These are phyloP conservation scores for Dione vanillae DNA, from an alignment of 2,888 invertebrate genomes.

Conservation along the genomic window DNA sequence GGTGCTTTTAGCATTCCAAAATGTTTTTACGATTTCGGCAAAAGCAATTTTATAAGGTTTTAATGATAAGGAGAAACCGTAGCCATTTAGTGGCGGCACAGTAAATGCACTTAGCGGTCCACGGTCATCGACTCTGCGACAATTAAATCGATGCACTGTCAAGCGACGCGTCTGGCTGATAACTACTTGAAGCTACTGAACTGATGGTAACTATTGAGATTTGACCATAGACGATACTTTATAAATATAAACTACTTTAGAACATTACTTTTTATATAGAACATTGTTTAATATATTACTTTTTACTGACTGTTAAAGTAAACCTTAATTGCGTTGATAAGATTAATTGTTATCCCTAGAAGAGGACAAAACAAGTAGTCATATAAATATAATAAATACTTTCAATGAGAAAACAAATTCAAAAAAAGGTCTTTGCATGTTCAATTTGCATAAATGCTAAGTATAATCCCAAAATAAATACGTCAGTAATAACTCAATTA, in stretches of 20 bases:
- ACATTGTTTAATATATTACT: not conserved
- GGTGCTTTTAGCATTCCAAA: slow-evolving; percentile 1
- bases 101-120: slow-evolving; percentile 60
- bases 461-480: slow-evolving; percentile 69
- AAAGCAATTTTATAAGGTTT: slow-evolving; percentile 13
- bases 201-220: slow-evolving; percentile 34
- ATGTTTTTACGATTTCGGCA: slow-evolving; percentile 1
- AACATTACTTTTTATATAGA: slow-evolving; percentile 46
- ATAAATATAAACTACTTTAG: too few species aligned
- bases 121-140: slow-evolving; percentile 76
- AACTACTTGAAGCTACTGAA: slow-evolving; percentile 42
- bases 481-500: slow-evolving; percentile 80
- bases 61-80: slow-evolving; percentile 37
- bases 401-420: not conserved
- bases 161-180: slow-evolving; percentile 48
- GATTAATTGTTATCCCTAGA: not conserved
- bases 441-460: slow-evolving; percentile 39
- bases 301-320: not conserved
- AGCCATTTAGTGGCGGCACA: slow-evolving; percentile 38
- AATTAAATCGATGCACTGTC: slow-evolving; percentile 70
- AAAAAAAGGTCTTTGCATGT: slow-evolving; percentile 17
- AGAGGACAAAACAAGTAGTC: not conserved
- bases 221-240: not conserved
- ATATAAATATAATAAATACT: not conserved
- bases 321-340: not conserved